phyloP scores from a whole-genome alignment of 2,113 vertebrate species.

The Lophura nycthemera region DNA sequence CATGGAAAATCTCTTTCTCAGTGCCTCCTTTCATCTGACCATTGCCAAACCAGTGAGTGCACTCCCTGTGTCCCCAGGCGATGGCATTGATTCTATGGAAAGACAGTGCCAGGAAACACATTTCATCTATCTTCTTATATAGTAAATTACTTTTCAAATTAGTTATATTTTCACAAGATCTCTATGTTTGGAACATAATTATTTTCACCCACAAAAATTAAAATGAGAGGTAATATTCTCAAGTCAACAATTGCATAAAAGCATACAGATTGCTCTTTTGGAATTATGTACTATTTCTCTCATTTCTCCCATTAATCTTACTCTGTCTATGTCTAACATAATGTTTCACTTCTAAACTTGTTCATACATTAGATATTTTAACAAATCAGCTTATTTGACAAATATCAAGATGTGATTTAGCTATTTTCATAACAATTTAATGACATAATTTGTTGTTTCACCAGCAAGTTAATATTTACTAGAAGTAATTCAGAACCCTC shows the following conservation, averaged over 20 bases:
- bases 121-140: background rate
- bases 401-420: background rate
- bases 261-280: background rate
- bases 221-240: background rate
- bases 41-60: background rate
- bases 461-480: background rate
- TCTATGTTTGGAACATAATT: background rate
- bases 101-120: background rate
- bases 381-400: background rate
- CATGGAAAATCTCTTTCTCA: background rate
- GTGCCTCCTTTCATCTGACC: background rate
- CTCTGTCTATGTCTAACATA: background rate
- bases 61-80: background rate
- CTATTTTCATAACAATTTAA: background rate
- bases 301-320: background rate
- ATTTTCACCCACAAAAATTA: background rate
- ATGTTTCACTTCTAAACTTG: background rate
- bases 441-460: background rate
- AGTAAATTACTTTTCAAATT: background rate
- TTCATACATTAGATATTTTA: background rate
- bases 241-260: conserved; percentile 8
- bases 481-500: background rate
- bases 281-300: background rate
- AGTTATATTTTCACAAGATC: background rate
- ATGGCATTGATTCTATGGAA: background rate